These are phyloP conservation scores for Sclerodermus sp. DNA, from an alignment of 2,888 invertebrate species.

Conservation along the genomic window DNA sequence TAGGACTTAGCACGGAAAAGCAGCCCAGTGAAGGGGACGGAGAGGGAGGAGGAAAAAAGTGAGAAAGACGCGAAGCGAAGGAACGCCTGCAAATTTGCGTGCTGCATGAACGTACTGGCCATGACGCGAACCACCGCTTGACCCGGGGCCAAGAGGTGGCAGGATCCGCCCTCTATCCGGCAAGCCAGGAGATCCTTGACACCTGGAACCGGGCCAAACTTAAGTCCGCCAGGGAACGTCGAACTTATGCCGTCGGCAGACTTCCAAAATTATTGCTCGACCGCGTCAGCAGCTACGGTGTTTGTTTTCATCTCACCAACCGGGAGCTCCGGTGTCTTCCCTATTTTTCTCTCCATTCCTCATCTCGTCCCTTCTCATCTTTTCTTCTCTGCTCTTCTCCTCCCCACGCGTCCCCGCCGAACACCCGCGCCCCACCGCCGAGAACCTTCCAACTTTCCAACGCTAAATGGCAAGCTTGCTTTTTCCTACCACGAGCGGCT, in stretches of 20 bases:
- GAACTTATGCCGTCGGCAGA: constrained; percentile 52
- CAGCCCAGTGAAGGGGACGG: no score
- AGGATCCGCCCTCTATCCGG: constrained; percentile 33
- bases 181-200: constrained; percentile 46
- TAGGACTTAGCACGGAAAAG: no score
- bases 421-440: no score
- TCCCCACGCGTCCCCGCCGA: no score
- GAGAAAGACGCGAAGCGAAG: neutral
- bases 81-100: constrained; percentile 20
- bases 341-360: constrained; percentile 13
- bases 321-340: constrained; percentile 13
- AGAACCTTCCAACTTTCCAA: no score
- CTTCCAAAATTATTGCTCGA: constrained; percentile 50
- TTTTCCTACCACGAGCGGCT: no score
- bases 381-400: no score
- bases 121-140: constrained; percentile 23
- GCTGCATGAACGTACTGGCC: constrained; percentile 21
- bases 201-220: constrained; percentile 53
- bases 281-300: constrained; percentile 48
- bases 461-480: no score
- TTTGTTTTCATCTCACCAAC: constrained; percentile 43
- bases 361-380: neutral
- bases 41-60: no score
- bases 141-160: constrained; percentile 35
- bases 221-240: constrained; percentile 36